A percentile compares a stretch with the other conserved stretches of the same genome.
Evolutionary conservation across 1,140 invertebrate genomes (phyloP).

Genomic region (Calycopis cecrops): DNA sequence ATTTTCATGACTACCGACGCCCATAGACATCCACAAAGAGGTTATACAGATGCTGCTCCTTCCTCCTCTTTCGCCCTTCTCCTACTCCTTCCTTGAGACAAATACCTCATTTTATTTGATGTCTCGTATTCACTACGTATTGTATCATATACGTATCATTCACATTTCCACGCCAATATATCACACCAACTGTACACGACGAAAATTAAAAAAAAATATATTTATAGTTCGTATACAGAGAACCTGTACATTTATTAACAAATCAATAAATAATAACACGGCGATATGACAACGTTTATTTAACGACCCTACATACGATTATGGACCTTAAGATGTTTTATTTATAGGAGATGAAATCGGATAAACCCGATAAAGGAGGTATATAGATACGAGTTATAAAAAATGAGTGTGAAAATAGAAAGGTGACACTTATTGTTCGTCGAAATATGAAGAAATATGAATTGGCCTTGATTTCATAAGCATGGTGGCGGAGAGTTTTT

Average conservation of each 20-base stretch:
- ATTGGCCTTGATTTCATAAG: slow-evolving; percentile 13
- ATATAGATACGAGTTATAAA: slow-evolving; percentile 37
- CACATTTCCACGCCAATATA: too few relatives aligned
- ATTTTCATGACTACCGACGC: too few relatives aligned
- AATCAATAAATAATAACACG: slow-evolving; percentile 53
- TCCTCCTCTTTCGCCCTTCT: too few relatives aligned
- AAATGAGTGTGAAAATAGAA: slow-evolving; percentile 55
- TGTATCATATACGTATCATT: too few relatives aligned
- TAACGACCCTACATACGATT: slow-evolving; percentile 21
- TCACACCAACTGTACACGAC: slow-evolving; percentile 1
- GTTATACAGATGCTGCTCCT: too few relatives aligned
- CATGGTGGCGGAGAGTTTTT: not conserved
- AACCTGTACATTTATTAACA: slow-evolving; percentile 59
- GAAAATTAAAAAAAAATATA: slow-evolving; percentile 8
- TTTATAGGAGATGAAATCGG: slow-evolving; percentile 7
- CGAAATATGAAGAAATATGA: slow-evolving; percentile 17
- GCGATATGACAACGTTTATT: slow-evolving; percentile 30
- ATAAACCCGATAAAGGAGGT: slow-evolving; percentile 5
- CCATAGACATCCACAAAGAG: too few relatives aligned
- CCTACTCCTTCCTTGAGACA: too few relatives aligned
- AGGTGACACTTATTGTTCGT: slow-evolving; percentile 25
- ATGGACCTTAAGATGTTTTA: slow-evolving; percentile 18
- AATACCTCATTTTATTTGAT: too few relatives aligned
- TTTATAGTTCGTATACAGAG: slow-evolving; percentile 28
- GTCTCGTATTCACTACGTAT: too few relatives aligned